These are phyloP conservation scores for Phenganax marumi DNA, from an alignment of 92 coral and sea anemone genomes.

Conservation along the genomic window DNA sequence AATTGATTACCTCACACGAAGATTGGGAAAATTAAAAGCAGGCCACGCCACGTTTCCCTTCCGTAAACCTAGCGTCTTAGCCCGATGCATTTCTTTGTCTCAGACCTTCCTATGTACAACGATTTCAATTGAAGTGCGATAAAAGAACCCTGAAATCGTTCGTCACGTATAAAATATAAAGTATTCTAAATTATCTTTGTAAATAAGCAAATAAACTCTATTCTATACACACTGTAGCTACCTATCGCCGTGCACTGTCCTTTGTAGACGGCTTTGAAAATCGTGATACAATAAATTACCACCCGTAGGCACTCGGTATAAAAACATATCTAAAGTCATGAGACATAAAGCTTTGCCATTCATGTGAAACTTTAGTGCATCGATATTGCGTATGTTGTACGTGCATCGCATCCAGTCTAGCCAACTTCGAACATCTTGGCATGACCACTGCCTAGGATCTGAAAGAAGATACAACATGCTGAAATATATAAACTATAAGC, in stretches of 20 bases:
- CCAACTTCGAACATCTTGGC: conserved; percentile 91
- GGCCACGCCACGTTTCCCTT: too few relatives aligned
- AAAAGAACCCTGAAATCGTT: conserved; percentile 2
- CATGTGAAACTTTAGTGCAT: conserved; percentile 92
- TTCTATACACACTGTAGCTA: background rate
- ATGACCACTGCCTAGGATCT: conserved; percentile 91
- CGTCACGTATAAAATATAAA: background rate
- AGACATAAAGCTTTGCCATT: conserved; percentile 98
- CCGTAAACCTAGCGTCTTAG: too few relatives aligned
- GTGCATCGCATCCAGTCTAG: conserved; percentile 77
- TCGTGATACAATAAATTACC: conserved; percentile 89
- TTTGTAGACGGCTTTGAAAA: conserved; percentile 83
- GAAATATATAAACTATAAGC: background rate
- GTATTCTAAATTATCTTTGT: background rate
- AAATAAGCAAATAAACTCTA: conserved; percentile 7
- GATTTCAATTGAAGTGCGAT: background rate
- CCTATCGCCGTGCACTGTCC: conserved; percentile 67
- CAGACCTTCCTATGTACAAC: conserved; percentile 1
- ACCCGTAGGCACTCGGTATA: conserved; percentile 94
- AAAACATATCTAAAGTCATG: conserved; percentile 97
- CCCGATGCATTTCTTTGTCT: too few relatives aligned
- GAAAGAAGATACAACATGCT: conserved; percentile 21
- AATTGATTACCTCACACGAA: too few relatives aligned
- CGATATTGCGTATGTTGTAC: conserved; percentile 70
- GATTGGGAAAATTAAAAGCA: too few relatives aligned